A percentile compares a stretch with the other conserved stretches of the same genome.
Conservation (phyloP, 2,113 vertebrate genomes). For the Colius striatus region DNA sequence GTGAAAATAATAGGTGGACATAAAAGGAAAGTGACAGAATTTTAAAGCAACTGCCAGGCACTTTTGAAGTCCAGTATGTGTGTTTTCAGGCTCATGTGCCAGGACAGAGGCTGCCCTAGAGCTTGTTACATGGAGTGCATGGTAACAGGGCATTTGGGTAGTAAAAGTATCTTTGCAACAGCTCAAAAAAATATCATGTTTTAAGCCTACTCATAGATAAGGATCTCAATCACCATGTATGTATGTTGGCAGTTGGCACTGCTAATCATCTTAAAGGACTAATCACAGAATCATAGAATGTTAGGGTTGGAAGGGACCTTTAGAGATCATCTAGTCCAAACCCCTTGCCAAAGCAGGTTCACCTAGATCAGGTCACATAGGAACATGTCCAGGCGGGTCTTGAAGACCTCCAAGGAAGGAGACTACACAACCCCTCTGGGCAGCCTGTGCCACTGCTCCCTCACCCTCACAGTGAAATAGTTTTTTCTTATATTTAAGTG, state of each 20-base stretch:
- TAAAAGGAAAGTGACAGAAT: not conserved
- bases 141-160: not conserved
- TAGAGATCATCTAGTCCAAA: too few species aligned
- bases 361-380: too few species aligned
- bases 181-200: not conserved
- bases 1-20: not conserved
- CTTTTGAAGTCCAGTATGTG: not conserved
- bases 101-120: not conserved
- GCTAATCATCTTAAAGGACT: not conserved
- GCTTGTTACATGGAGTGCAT: not conserved
- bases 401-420: too few species aligned
- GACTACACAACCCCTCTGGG: too few species aligned
- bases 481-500: too few species aligned
- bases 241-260: not conserved
- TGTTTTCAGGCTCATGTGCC: not conserved
- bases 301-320: too few species aligned
- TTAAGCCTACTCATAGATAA: not conserved
- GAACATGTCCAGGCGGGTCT: too few species aligned
- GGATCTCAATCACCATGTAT: not conserved
- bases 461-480: too few species aligned
- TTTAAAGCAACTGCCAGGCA: not conserved
- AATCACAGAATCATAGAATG: too few species aligned
- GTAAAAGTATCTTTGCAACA: not conserved
- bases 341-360: too few species aligned
- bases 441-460: too few species aligned